Evolutionary conservation across 1,140 invertebrate genomes (phyloP).

Genomic region (Neelides sp.): DNA sequence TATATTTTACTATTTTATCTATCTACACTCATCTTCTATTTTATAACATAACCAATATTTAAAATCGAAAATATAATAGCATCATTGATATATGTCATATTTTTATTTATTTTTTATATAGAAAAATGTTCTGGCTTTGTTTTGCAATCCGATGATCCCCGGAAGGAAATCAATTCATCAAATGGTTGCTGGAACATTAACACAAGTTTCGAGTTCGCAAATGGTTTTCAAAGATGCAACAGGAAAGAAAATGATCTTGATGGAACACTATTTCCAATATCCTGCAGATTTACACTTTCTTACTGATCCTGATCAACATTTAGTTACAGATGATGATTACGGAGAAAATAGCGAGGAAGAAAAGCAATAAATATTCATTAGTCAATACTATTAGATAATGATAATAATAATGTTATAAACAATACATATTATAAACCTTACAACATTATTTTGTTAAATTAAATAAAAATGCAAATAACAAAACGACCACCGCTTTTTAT

Average conservation of each 20-base stretch:
- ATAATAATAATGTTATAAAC: no score
- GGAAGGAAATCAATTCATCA: slow-evolving; percentile 7
- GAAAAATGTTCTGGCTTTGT: slow-evolving; percentile 17
- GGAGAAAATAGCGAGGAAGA: neutral
- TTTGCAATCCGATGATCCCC: slow-evolving; percentile 12
- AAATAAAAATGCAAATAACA: no score
- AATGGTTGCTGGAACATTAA: slow-evolving; percentile 20
- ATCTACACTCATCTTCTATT: no score
- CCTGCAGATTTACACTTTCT: slow-evolving; percentile 19
- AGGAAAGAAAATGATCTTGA: slow-evolving; percentile 13
- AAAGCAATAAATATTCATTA: neutral
- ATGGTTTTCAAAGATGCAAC: slow-evolving; percentile 5
- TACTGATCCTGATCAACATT: neutral
- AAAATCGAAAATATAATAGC: no score
- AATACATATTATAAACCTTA: no score
- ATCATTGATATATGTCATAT: neutral
- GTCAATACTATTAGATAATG: no score
- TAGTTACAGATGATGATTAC: neutral
- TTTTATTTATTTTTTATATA: slow-evolving; percentile 4
- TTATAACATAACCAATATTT: no score
- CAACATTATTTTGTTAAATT: no score
- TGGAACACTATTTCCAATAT: slow-evolving; percentile 16
- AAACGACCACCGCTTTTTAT: no score
- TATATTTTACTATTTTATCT: neutral
- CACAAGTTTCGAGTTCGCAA: neutral